phyloP scores from a whole-genome alignment of 2,797 vertebrate genomes.

The Corythornis leucogaster region DNA sequence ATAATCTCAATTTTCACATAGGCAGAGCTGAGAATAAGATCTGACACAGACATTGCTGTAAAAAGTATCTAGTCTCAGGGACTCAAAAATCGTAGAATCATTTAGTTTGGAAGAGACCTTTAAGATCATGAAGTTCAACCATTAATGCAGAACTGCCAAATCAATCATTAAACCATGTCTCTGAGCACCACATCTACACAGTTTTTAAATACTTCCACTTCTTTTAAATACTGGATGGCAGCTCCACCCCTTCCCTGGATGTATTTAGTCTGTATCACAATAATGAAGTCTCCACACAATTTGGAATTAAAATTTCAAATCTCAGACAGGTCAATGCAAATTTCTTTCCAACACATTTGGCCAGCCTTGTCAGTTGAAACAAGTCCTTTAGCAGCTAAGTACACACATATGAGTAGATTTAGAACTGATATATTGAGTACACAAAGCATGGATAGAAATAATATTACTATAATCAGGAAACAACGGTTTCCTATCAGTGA shows the following conservation, averaged over 20 bases:
- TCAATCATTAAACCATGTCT: not conserved
- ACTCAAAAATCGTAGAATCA: not conserved
- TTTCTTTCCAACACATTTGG: not conserved
- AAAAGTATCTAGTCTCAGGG: not conserved
- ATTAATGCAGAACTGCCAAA: too few relatives aligned
- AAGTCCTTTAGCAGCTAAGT: not conserved
- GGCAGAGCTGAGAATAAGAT: not conserved
- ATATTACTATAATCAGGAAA: not conserved
- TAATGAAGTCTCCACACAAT: not conserved
- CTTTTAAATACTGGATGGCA: not conserved
- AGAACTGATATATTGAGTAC: not conserved
- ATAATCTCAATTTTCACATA: not conserved
- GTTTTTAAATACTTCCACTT: not conserved
- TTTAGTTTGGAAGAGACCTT: not conserved
- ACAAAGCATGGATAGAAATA: not conserved
- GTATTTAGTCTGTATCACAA: not conserved
- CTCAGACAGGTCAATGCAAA: accelerated
- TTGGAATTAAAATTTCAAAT: not conserved
- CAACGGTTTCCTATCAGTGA: not conserved
- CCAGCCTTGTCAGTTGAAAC: not conserved
- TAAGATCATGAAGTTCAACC: not conserved
- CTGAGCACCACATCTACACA: not conserved
- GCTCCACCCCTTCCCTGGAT: not conserved
- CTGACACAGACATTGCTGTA: not conserved
- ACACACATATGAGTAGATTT: not conserved